Conservation (phyloP, 2,888 invertebrate species). For the Dexiosoma caninum region DNA sequence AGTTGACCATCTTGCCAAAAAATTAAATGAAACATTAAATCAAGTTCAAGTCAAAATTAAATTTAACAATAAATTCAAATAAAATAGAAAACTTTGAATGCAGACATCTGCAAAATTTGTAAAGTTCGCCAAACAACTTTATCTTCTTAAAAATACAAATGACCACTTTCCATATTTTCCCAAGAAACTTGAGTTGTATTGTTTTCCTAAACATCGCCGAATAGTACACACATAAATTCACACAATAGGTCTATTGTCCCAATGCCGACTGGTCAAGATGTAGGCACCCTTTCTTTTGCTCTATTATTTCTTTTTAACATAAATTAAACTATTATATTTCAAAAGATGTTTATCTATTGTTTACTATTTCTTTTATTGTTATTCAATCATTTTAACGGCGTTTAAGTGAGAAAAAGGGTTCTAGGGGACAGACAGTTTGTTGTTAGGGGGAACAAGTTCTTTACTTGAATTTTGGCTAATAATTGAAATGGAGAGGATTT, state of each 20-base stretch:
- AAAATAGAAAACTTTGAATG: neutral
- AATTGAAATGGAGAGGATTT: neutral
- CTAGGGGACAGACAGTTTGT: neutral
- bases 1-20: neutral
- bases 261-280: constrained; percentile 19
- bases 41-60: constrained; percentile 1
- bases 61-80: neutral
- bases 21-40: constrained; percentile 21
- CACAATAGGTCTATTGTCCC: constrained; percentile 30
- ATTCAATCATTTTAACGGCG: constrained; percentile 48
- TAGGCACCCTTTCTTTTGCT: constrained; percentile 43
- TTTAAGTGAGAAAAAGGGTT: neutral
- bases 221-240: neutral
- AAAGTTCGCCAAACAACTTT: neutral
- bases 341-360: constrained; percentile 40
- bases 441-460: neutral
- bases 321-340: constrained; percentile 11
- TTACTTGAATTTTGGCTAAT: neutral
- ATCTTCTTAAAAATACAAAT: neutral
- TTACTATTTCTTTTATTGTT: constrained; percentile 47
- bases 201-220: neutral
- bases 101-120: neutral
- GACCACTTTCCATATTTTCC: neutral
- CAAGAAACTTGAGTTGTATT: neutral
- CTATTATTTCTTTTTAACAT: constrained; percentile 19